Base-by-base conservation (phyloP, 2,113 vertebrate genomes). In the Hippopotamus amphibius region DNA sequence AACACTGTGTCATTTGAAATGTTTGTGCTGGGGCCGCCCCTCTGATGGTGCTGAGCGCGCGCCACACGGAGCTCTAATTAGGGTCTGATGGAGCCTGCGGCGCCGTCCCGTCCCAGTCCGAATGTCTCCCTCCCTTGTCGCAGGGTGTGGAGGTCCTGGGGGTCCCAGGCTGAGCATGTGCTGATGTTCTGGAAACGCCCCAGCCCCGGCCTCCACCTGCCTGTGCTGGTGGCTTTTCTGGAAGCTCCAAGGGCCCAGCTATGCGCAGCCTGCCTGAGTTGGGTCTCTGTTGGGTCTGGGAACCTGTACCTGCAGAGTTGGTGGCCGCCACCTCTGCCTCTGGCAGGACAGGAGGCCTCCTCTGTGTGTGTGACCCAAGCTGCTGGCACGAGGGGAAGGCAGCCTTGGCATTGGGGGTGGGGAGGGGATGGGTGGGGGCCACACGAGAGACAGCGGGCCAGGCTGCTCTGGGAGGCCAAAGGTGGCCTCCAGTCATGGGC, bases 1-100 rank as follows among this genome's bases (percentile, higher is more conserved):
- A 97, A 95, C 65, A 43, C 90, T 13, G 89, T 95, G 97, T 63
- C 76, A 46, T 88, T 94, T 90, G 87, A 96, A 96, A 50, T 96
- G 83, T 97, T 94, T 90, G 96, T 30, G 30, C 95, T 43, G n/a
- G 95, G 90, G 80, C 77, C 10, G 4, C 80, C 90, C 88, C 15
- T 41, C 90, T 13, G 1, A 7, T 7, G 48, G 53, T 1, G 4
- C 68, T 13, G 12, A 59, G 72, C 12, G 2, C 19, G 33, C 61
- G 28, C 24, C 53, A 16, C 88, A 33, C 50, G 9, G 88, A 81
- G 72, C 95, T 80, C 94, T 97, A 86, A 96, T 97, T 97, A 98
- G 86, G 74, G 50, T 96, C 97, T 71, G 96, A 69, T 48, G 81
- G 92, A 81, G 90, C 30, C 61, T n/a, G 69, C 57, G 79, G 80